A percentile compares a stretch with the other conserved stretches of the same genome.
Conservation (phyloP, 2,888 invertebrate genomes). For the Ophonus ardosiacus region DNA sequence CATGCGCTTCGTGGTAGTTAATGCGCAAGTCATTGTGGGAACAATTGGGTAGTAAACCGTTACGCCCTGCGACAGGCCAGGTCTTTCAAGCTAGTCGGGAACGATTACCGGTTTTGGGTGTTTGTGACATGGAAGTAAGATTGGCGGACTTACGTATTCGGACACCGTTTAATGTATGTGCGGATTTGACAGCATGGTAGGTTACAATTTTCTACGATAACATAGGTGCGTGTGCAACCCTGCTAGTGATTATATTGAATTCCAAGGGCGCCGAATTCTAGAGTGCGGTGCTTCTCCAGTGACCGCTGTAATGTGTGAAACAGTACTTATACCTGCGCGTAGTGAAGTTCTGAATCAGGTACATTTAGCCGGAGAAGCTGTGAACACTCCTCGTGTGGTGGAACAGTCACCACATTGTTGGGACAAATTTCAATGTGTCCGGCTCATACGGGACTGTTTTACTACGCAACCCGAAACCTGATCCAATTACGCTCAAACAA, state of each 20-base stretch:
- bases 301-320: not conserved
- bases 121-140: not conserved
- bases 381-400: too few species aligned
- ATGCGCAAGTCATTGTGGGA: constrained; percentile 7
- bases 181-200: constrained; percentile 1
- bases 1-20: not conserved
- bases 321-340: too few species aligned
- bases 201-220: constrained; percentile 6
- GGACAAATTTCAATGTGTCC: not conserved
- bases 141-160: not conserved
- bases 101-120: not conserved
- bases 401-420: not conserved
- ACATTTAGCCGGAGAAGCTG: too few species aligned
- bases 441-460: constrained; percentile 1
- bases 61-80: not conserved
- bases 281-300: not conserved
- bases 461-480: constrained; percentile 1
- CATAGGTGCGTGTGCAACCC: not conserved
- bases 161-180: not conserved
- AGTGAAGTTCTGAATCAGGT: too few species aligned
- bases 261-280: not conserved
- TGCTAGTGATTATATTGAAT: not conserved
- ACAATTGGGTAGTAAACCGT: not conserved
- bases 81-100: constrained; percentile 1
- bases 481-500: not conserved